These are phyloP conservation scores for Lycocerus yunnanus DNA, from an alignment of 2,888 invertebrate genomes.

Conservation along the genomic window DNA sequence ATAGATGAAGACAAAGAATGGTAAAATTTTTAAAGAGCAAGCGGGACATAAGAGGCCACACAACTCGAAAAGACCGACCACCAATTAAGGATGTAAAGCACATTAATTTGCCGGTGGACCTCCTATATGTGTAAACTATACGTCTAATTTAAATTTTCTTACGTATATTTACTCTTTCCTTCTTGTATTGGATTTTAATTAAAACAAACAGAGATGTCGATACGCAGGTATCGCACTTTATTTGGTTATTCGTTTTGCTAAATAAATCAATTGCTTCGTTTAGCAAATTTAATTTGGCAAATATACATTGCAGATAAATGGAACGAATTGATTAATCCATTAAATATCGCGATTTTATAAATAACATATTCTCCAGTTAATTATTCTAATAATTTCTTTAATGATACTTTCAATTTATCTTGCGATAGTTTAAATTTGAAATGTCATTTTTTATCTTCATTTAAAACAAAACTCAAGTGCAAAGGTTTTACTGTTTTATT, in stretches of 20 bases:
- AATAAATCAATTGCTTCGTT: slow-evolving; percentile 32
- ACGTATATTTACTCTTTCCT: slow-evolving; percentile 20
- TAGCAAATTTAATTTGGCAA: slow-evolving; percentile 38
- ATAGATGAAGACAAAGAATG: slow-evolving; percentile 37
- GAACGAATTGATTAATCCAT: slow-evolving; percentile 20
- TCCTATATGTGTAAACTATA: slow-evolving; percentile 50
- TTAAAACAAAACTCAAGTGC: background rate
- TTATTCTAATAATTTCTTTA: background rate
- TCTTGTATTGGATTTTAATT: slow-evolving; percentile 20
- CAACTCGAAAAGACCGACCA: slow-evolving; percentile 50
- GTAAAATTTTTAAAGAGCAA: slow-evolving; percentile 20
- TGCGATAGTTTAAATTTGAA: background rate
- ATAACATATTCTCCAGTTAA: background rate
- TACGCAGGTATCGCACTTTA: slow-evolving; percentile 12
- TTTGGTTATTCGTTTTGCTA: background rate
- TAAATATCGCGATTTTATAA: background rate
- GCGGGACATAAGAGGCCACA: slow-evolving; percentile 48
- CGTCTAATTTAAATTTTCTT: slow-evolving; percentile 34
- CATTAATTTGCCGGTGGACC: slow-evolving; percentile 57
- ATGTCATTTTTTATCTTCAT: background rate
- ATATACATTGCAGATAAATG: slow-evolving; percentile 36
- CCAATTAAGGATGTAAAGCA: slow-evolving; percentile 58
- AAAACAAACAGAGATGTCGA: slow-evolving; percentile 21
- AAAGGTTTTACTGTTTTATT: background rate
- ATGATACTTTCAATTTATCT: background rate